Base-by-base conservation (phyloP, 2,797 vertebrate species). In the Pipistrellus pygmaeus region DNA sequence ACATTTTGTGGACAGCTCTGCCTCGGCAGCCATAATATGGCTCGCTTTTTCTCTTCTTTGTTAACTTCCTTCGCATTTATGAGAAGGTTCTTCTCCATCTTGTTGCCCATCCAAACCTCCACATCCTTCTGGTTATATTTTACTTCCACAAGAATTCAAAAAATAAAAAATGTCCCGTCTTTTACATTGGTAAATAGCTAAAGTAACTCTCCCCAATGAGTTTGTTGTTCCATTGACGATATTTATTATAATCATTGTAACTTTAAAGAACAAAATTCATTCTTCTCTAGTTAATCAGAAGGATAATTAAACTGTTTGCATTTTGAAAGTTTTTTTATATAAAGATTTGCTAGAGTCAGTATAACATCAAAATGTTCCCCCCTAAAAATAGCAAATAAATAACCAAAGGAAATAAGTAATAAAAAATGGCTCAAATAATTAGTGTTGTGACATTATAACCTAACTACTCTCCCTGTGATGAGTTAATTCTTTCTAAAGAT, bases 401-500 rank as follows among this genome's bases (percentile, higher is more conserved):
- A 95, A 35, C 51, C 44, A 71, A 82, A 83, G 41, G 12, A 91
- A 92, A 66, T 85, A 86, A 76, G 62, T n/a, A 84, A 91, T 72
- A 62, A 85, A 80, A 90, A 68, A 1, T 51, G 35, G 20, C 68
- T 84, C 89, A 80, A 77, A 82, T 85, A 95, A 93, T 94, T 92
- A 91, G 46, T 93, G 66, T 73, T 87, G 81, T 60, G 85, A 93
- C n/a, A 73, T n/a, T 60, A 72, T 93, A 94, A 87, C 55, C 66
- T 57, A 80, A 55, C n/a, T 81, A 78, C 10, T 78, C 27, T 95
- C 23, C 23, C 82, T 75, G 35, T 64, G 17, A 57, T 81, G n/a
- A 96, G 72, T 84, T 71, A 90, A 91, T 91, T 69, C 44, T 91
- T 93, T 77, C 55, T 86, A 84, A 94, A 93, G 76, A 92, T 69